Conservation (phyloP, 2,888 invertebrate species). For the Brenthis daphne region DNA sequence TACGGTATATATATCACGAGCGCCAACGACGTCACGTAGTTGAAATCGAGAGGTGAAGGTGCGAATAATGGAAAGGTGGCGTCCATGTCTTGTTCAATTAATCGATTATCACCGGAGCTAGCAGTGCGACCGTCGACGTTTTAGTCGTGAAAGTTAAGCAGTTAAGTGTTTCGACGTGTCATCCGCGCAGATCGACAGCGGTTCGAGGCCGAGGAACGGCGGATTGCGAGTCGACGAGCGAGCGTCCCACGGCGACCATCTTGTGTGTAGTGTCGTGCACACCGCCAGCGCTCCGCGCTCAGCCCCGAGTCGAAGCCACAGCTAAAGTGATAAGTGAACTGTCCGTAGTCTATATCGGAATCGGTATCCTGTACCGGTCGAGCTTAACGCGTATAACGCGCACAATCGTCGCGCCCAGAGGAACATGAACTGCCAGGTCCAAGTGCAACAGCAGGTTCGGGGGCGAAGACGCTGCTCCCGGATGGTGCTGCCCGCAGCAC, state of each 20-base stretch:
- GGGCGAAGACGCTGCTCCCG: constrained; percentile 57
- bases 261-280: constrained; percentile 54
- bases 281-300: constrained; percentile 57
- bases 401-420: neutral
- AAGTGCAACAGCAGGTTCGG: constrained; percentile 53
- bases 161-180: constrained; percentile 79
- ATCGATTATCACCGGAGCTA: constrained; percentile 78
- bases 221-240: constrained; percentile 54
- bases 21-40: constrained; percentile 75
- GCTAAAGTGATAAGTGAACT: constrained; percentile 63
- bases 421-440: constrained; percentile 59
- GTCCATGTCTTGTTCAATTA: constrained; percentile 71
- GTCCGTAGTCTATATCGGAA: constrained; percentile 42
- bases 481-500: constrained; percentile 51
- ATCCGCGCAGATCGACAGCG: constrained; percentile 75
- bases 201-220: constrained; percentile 61
- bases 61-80: constrained; percentile 79
- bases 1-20: constrained; percentile 63
- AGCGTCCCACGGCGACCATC: constrained; percentile 62
- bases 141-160: constrained; percentile 74
- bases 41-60: constrained; percentile 78
- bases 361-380: constrained; percentile 9
- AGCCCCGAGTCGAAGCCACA: constrained; percentile 51
- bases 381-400: no score
- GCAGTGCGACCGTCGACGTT: constrained; percentile 74